Evolutionary conservation across 2,797 vertebrate genomes (phyloP).

Genomic region (Chrosomus eos): DNA sequence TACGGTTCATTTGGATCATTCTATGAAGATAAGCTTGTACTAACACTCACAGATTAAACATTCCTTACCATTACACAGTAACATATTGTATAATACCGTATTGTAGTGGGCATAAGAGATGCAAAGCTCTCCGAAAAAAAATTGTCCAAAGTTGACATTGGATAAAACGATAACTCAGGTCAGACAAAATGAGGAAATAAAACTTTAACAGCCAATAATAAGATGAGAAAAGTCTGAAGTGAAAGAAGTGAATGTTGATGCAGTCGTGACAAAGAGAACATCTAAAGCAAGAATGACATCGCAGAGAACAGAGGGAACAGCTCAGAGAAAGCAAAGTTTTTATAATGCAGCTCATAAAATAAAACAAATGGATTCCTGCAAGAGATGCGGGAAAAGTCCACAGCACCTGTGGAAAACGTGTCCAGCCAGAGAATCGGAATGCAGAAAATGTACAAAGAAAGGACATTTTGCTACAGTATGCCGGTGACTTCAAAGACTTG

Average conservation of each 20-base stretch:
- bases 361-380: not conserved
- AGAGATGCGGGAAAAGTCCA: not conserved
- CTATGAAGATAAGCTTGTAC: not conserved
- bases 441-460: not conserved
- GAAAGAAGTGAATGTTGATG: not conserved
- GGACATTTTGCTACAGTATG: not conserved
- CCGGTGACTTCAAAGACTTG: not conserved
- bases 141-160: too few relatives aligned
- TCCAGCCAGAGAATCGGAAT: slow-evolving; percentile 4
- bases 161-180: too few relatives aligned
- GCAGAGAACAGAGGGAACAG: not conserved
- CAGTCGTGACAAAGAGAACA: too few relatives aligned
- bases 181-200: too few relatives aligned
- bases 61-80: not conserved
- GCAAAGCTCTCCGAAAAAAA: too few relatives aligned
- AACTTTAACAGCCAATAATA: too few relatives aligned
- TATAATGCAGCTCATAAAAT: not conserved
- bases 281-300: not conserved
- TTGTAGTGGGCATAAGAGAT: too few relatives aligned
- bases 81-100: too few relatives aligned
- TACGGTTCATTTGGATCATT: not conserved
- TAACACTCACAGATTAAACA: not conserved
- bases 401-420: slow-evolving; percentile 19
- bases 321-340: not conserved
- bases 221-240: too few relatives aligned